Evolutionary conservation across 2,888 invertebrate genomes (phyloP), one percentile per base, ranked within the genome.

Genomic region (Cephonodes hylas): DNA sequence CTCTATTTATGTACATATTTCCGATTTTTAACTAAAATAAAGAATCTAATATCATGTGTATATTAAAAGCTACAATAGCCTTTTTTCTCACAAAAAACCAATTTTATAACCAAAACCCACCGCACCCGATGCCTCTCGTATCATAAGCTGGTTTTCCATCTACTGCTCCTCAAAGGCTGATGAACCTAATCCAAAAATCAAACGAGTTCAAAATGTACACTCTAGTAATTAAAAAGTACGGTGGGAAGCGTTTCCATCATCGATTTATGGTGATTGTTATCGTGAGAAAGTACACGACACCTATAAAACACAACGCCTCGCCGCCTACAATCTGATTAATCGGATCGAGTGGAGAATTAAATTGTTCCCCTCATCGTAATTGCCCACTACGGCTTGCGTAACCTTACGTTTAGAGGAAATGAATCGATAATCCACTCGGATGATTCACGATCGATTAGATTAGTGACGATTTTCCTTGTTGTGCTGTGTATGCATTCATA

Each of bases 221-320:
- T 23, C 15, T 45, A 34, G 15, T n/a, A 46, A 46, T 22, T 8
- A 20, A 22, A 8, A 7, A 15, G 18, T 53, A 27, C 48, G 15
- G 48, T 27, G 22, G 23, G 45, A 27, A 31, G 10, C 18, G 8
- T 42, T 23, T 48, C 23, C 23, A 42, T 45, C 25, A 60, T 15
- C 15, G 60, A 60, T 60, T 42, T 61, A 58, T 65, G 63, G 67
- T 73, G 58, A 76, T 75, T 75, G 70, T 71, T 71, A 68, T 68
- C 79, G 80, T 84, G 84, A 72, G 83, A 84, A 79, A 77, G 71
- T 69, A 61, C 69, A 65, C 66, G 64, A 53, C 60, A 58, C 38
- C 60, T 59, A 66, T 63, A 65, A 65, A 58, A 44, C n/a, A 62
- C 63, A 60, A 63, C 42, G 56, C 59, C 63, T 64, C 59, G 31